Evolutionary conservation across 2,888 invertebrate genomes (phyloP).

Genomic region (Lagria hirta): DNA sequence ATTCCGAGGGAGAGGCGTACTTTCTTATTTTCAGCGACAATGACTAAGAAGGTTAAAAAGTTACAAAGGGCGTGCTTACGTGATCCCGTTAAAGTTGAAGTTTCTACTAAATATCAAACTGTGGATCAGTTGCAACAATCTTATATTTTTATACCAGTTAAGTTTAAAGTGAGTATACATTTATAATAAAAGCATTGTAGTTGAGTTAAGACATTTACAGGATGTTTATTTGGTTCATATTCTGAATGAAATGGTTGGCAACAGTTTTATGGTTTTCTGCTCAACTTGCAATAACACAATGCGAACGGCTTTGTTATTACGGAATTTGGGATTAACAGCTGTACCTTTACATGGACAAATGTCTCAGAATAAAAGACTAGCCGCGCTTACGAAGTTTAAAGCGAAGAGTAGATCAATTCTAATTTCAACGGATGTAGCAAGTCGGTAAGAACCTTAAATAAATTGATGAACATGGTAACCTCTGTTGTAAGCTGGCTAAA

Average conservation of each 20-base stretch:
- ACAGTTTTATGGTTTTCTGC: constrained; percentile 97
- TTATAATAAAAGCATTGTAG: too few species aligned
- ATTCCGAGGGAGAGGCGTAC: constrained; percentile 91
- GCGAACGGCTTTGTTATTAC: constrained; percentile 81
- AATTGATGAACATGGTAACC: background rate
- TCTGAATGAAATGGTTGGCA: constrained; percentile 91
- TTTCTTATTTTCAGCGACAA: constrained; percentile 96
- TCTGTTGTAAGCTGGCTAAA: too few species aligned
- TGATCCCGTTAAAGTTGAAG: constrained; percentile 95
- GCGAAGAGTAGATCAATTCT: constrained; percentile 90
- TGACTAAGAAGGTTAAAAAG: constrained; percentile 98
- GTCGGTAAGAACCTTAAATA: constrained; percentile 66
- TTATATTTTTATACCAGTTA: constrained; percentile 58
- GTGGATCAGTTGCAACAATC: constrained; percentile 95
- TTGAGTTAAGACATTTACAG: constrained; percentile 54
- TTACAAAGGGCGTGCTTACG: constrained; percentile 91
- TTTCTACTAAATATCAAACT: constrained; percentile 95
- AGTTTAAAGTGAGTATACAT: constrained; percentile 10
- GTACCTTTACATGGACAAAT: constrained; percentile 99
- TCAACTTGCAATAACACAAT: constrained; percentile 92
- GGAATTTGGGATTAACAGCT: constrained; percentile 89
- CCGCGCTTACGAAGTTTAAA: constrained; percentile 95
- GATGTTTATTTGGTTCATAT: constrained; percentile 96
- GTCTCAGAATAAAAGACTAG: constrained; percentile 95
- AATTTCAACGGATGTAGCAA: constrained; percentile 98